These are phyloP conservation scores for Melanerpes aurifrons DNA, from an alignment of 2,113 vertebrate genomes.

Conservation along the genomic window DNA sequence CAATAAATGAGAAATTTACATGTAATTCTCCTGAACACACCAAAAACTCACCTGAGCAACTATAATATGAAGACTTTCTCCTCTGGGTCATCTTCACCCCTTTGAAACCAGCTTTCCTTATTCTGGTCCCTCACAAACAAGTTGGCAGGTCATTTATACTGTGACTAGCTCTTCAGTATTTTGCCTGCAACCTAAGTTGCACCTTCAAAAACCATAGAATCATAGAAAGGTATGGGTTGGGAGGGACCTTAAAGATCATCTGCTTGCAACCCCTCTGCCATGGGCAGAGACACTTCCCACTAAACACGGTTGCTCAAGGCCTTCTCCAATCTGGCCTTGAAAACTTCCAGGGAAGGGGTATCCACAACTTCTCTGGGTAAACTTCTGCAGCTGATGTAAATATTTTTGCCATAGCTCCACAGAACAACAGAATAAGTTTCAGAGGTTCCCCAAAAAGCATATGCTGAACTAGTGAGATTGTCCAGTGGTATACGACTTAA, in stretches of 20 bases:
- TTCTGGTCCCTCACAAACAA: background rate
- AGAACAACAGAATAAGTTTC: background rate
- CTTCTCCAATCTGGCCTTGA: no score
- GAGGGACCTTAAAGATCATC: no score
- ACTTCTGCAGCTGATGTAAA: background rate
- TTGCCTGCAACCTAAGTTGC: background rate
- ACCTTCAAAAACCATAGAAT: background rate
- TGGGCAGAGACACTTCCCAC: no score
- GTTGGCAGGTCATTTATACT: background rate
- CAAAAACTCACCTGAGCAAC: background rate
- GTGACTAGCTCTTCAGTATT: background rate
- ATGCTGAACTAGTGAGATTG: background rate
- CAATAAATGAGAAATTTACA: background rate
- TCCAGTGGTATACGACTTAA: rapidly evolving
- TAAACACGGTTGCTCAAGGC: no score
- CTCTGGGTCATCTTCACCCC: background rate
- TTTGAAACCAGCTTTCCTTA: background rate
- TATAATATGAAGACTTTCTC: background rate
- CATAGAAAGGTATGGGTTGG: no score
- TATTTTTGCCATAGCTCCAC: background rate
- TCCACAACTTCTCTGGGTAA: no score
- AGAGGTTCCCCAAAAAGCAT: background rate
- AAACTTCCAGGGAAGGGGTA: no score
- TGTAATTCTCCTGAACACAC: background rate
- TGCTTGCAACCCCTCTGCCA: no score